Evolutionary conservation across 2,797 vertebrate species (phyloP), one percentile per base, ranked within the genome.

Genomic region (Muscicapa striata): DNA sequence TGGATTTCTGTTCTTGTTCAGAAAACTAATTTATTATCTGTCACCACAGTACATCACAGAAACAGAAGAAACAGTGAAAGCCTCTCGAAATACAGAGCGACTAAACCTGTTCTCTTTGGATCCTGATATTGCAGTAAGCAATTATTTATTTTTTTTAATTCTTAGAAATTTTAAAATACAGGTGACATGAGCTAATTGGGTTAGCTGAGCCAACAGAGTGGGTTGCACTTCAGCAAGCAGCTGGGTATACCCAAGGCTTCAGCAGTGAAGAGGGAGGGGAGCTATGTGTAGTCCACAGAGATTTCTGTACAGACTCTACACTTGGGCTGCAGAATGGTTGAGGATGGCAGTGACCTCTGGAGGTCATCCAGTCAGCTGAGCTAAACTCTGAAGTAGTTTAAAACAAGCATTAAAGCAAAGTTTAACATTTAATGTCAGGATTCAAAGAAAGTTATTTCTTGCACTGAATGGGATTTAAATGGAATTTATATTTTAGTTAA

Each of bases 81-180:
- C 97, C 29, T 98, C 98, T 76, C 98, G 99, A 94, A 98, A 98
- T 95, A 96, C 98, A 77, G 98, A 99, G 90, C 97, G 99, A 36
- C 94, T 99, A 26, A 99, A 99, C 96, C 98, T 99, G 68, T 99
- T 99, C 97, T 99, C 98, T 1, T 97, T 99, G 93, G 99, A 99
- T 96, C 98, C 99, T 23, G 99, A 99, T 89, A 98, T 99, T 91
- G 98, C 98, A 57, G 99, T 99, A 98, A 96, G 98, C 94, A 9
- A 41, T 22, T 20, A 45, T 21, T 15, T 11, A 22, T 9, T 45
- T 26, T 57, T 74, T 64, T n/a, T 16, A 9, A 15, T 46, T 75
- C 29, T 63, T 69, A 6, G 3, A 30, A n/a, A 13, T 66, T 73
- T 80, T 59, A 68, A 72, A 38, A 26, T 22, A 11, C 12, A 40